These are phyloP conservation scores for Paguma larvata DNA, from an alignment of 2,797 vertebrate genomes.

Conservation along the genomic window DNA sequence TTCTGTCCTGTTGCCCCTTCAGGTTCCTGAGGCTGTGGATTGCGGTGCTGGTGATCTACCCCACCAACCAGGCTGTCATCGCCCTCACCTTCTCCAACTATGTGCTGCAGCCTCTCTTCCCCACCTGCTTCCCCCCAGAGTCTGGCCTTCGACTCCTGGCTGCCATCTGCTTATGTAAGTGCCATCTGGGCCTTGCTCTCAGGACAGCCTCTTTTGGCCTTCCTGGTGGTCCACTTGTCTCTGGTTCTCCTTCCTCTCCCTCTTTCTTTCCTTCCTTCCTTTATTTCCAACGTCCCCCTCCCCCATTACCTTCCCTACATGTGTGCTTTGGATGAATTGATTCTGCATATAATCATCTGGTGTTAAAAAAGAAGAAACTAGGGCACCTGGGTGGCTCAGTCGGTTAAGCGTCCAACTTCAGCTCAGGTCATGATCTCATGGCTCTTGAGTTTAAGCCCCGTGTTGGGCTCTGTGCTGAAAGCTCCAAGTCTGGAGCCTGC, in stretches of 20 bases:
- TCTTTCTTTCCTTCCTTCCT: not conserved
- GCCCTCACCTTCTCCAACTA: conserved; percentile 94
- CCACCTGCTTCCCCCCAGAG: conserved; percentile 91
- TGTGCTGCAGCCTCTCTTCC: conserved; percentile 92
- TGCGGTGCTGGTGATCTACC: conserved; percentile 93
- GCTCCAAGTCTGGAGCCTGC: no score
- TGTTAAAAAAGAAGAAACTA: not conserved
- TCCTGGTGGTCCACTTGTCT: not conserved
- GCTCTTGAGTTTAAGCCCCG: no score
- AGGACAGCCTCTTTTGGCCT: not conserved
- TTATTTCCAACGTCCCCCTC: not conserved
- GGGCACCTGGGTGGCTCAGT: no score
- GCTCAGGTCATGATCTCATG: no score
- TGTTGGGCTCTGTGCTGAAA: no score
- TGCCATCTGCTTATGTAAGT: conserved; percentile 93
- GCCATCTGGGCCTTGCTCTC: not conserved
- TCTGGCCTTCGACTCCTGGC: conserved; percentile 89
- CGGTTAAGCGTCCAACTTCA: no score
- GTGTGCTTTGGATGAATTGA: conserved; percentile 18
- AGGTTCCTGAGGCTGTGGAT: conserved; percentile 96
- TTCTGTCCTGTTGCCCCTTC: not conserved
- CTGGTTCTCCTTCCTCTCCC: not conserved
- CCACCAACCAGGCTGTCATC: conserved; percentile 93
- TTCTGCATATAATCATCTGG: conserved; percentile 24
- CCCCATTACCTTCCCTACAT: not conserved